Percentiles rank a stretch among this genome's conserved stretches.
Evolutionary conservation across 2,888 invertebrate genomes (phyloP).

Genomic region (Scrobipalpa costella): DNA sequence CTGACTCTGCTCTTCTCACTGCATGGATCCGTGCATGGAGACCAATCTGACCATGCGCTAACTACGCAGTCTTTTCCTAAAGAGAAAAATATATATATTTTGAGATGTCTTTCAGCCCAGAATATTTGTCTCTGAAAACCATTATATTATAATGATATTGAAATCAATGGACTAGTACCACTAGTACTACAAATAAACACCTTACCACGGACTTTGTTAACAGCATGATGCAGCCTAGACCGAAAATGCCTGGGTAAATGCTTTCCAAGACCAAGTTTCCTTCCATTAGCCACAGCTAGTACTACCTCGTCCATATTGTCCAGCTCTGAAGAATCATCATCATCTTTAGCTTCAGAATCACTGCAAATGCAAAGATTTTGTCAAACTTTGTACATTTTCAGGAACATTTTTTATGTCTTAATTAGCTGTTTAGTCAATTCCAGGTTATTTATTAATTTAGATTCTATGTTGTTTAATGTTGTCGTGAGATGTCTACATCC

Average conservation of each 20-base stretch:
- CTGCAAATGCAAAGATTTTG: slow-evolving; percentile 40
- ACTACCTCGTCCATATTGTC: slow-evolving; percentile 72
- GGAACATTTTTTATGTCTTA: too few species aligned
- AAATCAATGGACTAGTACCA: too few species aligned
- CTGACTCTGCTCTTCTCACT: slow-evolving; percentile 91
- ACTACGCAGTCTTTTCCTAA: slow-evolving; percentile 90
- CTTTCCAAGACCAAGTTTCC: slow-evolving; percentile 63
- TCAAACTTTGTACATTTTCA: too few species aligned
- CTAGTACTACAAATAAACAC: too few species aligned
- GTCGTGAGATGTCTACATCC: too few species aligned
- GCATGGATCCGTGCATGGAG: slow-evolving; percentile 91
- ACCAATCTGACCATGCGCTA: slow-evolving; percentile 92
- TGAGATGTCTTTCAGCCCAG: too few species aligned
- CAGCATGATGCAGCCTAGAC: slow-evolving; percentile 69
- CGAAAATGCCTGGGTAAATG: slow-evolving; percentile 73
- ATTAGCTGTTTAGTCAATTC: too few species aligned
- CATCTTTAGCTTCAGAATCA: slow-evolving; percentile 58
- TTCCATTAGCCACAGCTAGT: slow-evolving; percentile 68
- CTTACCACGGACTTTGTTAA: slow-evolving; percentile 48
- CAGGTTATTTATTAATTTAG: too few species aligned
- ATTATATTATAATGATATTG: too few species aligned
- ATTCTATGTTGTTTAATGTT: too few species aligned
- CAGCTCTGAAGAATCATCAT: slow-evolving; percentile 45
- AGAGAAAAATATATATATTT: too few species aligned
- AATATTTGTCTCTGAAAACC: too few species aligned